Evolutionary conservation across 2,888 invertebrate genomes (phyloP).

Genomic region (Phymatocera aterrima): DNA sequence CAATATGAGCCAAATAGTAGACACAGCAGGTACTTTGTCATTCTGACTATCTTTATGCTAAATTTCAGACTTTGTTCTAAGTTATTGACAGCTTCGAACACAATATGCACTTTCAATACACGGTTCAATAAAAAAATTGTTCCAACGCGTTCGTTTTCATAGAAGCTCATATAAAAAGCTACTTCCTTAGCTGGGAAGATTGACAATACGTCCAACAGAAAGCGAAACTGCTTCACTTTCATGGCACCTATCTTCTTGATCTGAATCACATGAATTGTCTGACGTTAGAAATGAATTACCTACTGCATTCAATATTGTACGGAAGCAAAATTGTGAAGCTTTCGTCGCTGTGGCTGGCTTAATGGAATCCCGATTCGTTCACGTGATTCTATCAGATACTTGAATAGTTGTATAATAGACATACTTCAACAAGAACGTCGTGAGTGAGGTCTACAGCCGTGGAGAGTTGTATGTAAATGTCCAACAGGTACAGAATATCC

Average conservation of each 20-base stretch:
- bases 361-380: neutral
- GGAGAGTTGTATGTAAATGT: slow-evolving; percentile 34
- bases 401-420: neutral
- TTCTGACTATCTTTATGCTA: slow-evolving; percentile 25
- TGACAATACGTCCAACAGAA: slow-evolving; percentile 30
- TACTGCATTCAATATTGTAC: neutral
- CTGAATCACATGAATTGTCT: neutral
- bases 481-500: slow-evolving; percentile 26
- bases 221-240: slow-evolving; percentile 29
- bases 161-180: slow-evolving; percentile 18
- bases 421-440: slow-evolving; percentile 19
- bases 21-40: slow-evolving; percentile 28
- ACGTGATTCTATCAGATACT: neutral
- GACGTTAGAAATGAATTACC: neutral
- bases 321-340: neutral
- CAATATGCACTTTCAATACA: slow-evolving; percentile 32
- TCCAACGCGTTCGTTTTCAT: slow-evolving; percentile 16
- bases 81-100: slow-evolving; percentile 15
- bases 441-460: slow-evolving; percentile 24
- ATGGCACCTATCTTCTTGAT: slow-evolving; percentile 16
- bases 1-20: slow-evolving; percentile 35
- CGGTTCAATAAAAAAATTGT: slow-evolving; percentile 39
- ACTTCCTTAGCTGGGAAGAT: slow-evolving; percentile 23
- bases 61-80: slow-evolving; percentile 28
- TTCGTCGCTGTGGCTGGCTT: neutral